Conservation (phyloP, 1,140 invertebrate species). For the Helicoverpa armigera region DNA sequence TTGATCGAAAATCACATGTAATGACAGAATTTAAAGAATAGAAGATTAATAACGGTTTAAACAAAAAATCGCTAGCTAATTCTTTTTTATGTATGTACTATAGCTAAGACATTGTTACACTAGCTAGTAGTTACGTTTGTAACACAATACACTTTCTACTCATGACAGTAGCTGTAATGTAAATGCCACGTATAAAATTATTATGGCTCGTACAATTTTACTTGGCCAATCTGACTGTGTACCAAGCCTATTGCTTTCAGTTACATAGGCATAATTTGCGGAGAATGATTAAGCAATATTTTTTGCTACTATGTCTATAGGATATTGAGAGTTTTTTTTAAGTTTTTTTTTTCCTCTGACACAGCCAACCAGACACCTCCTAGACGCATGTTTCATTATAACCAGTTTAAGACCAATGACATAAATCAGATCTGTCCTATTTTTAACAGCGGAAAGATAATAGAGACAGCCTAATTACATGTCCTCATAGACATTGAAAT, state of each 20-base stretch:
- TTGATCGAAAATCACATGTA: background rate
- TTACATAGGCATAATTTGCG: conserved; percentile 13
- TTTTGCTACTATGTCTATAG: background rate
- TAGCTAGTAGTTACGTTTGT: too few relatives aligned
- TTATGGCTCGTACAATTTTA: background rate
- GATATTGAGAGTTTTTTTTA: conserved; percentile 2
- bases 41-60: background rate
- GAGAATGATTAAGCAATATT: conserved; percentile 10
- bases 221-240: background rate
- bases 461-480: conserved; percentile 46
- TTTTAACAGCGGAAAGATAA: conserved; percentile 33
- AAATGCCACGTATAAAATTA: conserved; percentile 10
- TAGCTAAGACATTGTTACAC: too few relatives aligned
- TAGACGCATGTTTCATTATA: conserved; percentile 22
- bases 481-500: conserved; percentile 46
- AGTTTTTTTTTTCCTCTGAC: conserved; percentile 1
- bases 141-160: background rate
- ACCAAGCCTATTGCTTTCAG: background rate
- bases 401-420: conserved; percentile 12
- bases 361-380: conserved; percentile 24
- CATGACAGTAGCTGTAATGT: background rate
- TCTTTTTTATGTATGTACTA: background rate
- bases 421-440: conserved; percentile 39
- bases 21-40: background rate
- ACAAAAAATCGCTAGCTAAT: background rate